Conservation (phyloP, 2,113 vertebrate species). For the Lasiurus cinereus region DNA sequence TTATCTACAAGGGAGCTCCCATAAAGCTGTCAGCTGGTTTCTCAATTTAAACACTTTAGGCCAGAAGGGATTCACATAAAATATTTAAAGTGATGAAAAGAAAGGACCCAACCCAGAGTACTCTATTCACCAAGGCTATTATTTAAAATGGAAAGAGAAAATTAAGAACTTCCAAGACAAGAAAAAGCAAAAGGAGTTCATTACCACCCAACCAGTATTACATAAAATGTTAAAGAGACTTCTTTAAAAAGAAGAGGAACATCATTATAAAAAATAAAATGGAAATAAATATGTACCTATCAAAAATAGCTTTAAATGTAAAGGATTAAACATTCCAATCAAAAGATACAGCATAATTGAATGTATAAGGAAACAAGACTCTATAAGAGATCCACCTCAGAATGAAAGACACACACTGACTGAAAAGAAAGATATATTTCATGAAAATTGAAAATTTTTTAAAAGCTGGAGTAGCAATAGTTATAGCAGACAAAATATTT, state of each 20-base stretch:
- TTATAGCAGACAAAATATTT: background rate
- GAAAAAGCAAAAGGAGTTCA: background rate
- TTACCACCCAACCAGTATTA: background rate
- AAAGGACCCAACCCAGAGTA: background rate
- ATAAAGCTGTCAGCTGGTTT: background rate
- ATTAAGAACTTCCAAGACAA: background rate
- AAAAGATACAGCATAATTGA: background rate
- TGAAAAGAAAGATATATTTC: background rate
- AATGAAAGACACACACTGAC: background rate
- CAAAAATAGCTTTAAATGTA: background rate
- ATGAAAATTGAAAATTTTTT: background rate
- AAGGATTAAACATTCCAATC: background rate
- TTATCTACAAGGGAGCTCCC: background rate
- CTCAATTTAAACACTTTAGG: background rate
- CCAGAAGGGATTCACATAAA: background rate
- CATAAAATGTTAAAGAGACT: background rate
- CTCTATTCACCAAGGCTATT: background rate
- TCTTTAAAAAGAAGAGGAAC: background rate
- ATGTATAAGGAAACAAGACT: background rate
- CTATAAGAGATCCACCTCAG: background rate
- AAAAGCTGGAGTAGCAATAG: background rate
- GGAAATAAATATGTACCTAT: background rate
- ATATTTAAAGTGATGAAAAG: background rate
- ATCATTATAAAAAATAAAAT: background rate
- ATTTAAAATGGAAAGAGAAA: background rate